These are phyloP conservation scores for Pipistrellus kuhlii DNA, from an alignment of 2,797 vertebrate species.

Conservation along the genomic window DNA sequence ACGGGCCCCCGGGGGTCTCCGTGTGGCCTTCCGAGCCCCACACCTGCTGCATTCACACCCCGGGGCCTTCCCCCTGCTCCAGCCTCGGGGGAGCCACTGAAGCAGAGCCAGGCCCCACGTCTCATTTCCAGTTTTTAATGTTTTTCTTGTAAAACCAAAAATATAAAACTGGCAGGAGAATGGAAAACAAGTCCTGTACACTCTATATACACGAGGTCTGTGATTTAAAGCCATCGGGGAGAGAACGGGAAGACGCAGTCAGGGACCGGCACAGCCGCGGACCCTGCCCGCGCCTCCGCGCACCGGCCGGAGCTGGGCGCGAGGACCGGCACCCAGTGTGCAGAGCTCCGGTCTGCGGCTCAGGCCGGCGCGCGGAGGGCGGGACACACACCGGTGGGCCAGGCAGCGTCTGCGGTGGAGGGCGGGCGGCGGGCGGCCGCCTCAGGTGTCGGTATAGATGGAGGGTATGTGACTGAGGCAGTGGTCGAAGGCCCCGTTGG, in stretches of 20 bases:
- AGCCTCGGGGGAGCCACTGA: background rate
- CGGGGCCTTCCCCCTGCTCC: background rate
- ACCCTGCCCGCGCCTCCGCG: background rate
- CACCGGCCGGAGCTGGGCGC: rapidly evolving
- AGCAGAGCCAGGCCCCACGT: constrained; percentile 23
- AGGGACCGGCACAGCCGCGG: background rate
- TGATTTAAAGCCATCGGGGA: constrained; percentile 76
- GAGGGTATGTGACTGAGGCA: constrained; percentile 96
- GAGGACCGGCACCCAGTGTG: background rate
- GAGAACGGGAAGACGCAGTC: background rate
- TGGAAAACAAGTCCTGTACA: constrained; percentile 82
- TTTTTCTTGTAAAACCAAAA: constrained; percentile 90
- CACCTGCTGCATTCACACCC: rapidly evolving
- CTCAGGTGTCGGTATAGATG: constrained; percentile 96
- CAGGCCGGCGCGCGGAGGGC: rapidly evolving
- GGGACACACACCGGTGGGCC: background rate
- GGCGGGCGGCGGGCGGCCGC: rapidly evolving
- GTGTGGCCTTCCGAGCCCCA: background rate
- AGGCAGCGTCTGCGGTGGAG: background rate
- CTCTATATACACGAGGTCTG: constrained; percentile 91
- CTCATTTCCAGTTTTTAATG: constrained; percentile 91
- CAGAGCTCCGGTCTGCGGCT: background rate
- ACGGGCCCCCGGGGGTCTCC: background rate
- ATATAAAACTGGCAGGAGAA: constrained; percentile 89
- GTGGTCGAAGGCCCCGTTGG: constrained; percentile 95